Conservation (phyloP, 2,797 vertebrate genomes). For the Oreortyx pictus region DNA sequence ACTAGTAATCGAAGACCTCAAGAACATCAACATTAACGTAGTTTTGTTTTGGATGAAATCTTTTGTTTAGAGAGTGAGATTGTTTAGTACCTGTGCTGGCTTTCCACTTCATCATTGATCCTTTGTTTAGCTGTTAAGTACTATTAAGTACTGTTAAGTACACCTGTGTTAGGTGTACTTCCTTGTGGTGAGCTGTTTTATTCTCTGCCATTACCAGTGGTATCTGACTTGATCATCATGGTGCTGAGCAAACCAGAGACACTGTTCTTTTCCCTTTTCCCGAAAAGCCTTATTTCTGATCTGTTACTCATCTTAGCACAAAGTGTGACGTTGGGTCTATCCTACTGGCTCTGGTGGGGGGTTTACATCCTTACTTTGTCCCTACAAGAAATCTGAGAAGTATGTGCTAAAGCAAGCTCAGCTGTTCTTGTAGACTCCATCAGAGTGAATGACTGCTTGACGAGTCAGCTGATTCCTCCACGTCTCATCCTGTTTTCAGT, state of each 20-base stretch:
- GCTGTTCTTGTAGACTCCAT: not conserved
- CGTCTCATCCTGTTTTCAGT: not conserved
- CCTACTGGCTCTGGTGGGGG: not conserved
- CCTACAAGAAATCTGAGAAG: not conserved
- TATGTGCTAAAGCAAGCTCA: not conserved
- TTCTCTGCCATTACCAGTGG: not conserved
- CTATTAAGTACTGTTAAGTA: not conserved
- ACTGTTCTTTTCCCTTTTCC: not conserved
- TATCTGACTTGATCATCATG: not conserved
- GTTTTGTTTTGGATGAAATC: not conserved
- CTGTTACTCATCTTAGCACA: not conserved
- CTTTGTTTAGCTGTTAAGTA: not conserved
- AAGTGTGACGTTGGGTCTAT: not conserved
- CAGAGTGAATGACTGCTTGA: not conserved
- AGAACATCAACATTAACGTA: not conserved
- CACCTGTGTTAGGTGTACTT: not conserved
- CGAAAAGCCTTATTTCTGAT: not conserved
- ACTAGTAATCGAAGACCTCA: not conserved
- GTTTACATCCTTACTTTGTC: not conserved
- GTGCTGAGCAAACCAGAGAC: not conserved
- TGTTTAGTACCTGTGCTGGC: not conserved
- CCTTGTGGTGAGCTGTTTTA: not conserved
- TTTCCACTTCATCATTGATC: not conserved
- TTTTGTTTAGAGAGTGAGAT: not conserved
- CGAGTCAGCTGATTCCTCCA: not conserved